These are phyloP conservation scores for Agrotis puta DNA, from an alignment of 2,888 invertebrate genomes.

Conservation along the genomic window DNA sequence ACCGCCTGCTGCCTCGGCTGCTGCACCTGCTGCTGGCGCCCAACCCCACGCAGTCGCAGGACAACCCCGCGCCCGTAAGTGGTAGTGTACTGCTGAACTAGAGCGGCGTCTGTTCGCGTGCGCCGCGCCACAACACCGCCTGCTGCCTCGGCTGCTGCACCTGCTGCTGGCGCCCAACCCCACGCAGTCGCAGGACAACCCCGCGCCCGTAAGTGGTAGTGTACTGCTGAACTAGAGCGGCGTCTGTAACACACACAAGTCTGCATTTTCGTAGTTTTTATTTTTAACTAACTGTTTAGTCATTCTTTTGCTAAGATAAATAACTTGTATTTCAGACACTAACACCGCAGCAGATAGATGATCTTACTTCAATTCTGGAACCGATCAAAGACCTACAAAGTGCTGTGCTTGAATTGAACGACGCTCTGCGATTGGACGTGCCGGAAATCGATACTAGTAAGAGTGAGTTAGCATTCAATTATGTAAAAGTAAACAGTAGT, in stretches of 20 bases:
- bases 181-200: conserved; percentile 30
- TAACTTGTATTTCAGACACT: conserved; percentile 75
- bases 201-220: conserved; percentile 43
- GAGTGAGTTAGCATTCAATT: conserved; percentile 69
- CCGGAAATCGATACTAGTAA: conserved; percentile 83
- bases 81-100: too few species aligned
- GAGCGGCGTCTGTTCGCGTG: too few species aligned
- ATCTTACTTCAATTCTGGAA: conserved; percentile 91
- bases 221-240: conserved; percentile 52
- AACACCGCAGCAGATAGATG: conserved; percentile 92
- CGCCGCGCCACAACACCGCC: too few species aligned
- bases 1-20: too few species aligned
- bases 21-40: too few species aligned
- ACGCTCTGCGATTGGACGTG: conserved; percentile 85
- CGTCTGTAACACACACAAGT: too few species aligned
- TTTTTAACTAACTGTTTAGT: too few species aligned
- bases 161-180: conserved; percentile 74
- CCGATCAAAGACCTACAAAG: conserved; percentile 91
- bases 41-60: too few species aligned
- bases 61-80: too few species aligned
- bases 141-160: too few species aligned
- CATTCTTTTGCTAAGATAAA: neutral
- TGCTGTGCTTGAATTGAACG: conserved; percentile 87
- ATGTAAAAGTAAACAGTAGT: neutral
- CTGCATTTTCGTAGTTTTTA: too few species aligned